Evolutionary conservation across 2,888 invertebrate genomes (phyloP).

Genomic region (Arctia plantaginis): DNA sequence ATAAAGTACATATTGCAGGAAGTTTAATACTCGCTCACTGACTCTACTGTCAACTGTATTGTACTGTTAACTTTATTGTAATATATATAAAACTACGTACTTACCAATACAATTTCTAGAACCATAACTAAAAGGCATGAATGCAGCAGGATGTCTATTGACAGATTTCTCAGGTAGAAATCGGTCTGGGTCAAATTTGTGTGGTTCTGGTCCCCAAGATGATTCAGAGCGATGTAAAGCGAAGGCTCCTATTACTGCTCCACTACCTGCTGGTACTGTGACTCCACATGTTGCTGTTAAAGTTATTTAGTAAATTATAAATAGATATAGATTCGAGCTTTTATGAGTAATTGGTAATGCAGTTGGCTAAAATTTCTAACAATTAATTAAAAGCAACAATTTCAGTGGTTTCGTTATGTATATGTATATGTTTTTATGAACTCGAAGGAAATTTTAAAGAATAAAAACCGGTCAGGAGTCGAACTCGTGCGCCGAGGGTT

Average conservation of each 20-base stretch:
- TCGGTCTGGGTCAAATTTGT: constrained; percentile 87
- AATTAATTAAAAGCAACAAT: background rate
- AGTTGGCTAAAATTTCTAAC: background rate
- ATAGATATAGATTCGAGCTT: background rate
- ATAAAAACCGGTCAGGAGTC: no score
- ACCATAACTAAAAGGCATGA: constrained; percentile 82
- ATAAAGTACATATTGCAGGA: no score
- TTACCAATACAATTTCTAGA: constrained; percentile 81
- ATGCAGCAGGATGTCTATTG: constrained; percentile 78
- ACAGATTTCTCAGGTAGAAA: constrained; percentile 84
- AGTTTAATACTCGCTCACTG: no score
- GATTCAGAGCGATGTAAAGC: constrained; percentile 81
- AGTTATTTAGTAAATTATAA: background rate
- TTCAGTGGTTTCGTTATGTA: background rate
- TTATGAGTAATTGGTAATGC: background rate
- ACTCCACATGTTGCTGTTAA: constrained; percentile 72
- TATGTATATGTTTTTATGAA: background rate
- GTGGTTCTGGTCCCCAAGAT: constrained; percentile 85
- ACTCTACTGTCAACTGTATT: no score
- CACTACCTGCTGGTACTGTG: constrained; percentile 76
- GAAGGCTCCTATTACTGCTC: constrained; percentile 78
- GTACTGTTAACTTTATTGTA: background rate
- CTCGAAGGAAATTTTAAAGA: background rate
- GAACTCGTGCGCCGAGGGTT: no score
- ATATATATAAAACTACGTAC: constrained; percentile 7